A percentile compares a stretch with the other conserved stretches of the same genome.
These are phyloP conservation scores for Drosophila nigrodunni DNA, from an alignment of 1,140 invertebrate species.

Conservation along the genomic window DNA sequence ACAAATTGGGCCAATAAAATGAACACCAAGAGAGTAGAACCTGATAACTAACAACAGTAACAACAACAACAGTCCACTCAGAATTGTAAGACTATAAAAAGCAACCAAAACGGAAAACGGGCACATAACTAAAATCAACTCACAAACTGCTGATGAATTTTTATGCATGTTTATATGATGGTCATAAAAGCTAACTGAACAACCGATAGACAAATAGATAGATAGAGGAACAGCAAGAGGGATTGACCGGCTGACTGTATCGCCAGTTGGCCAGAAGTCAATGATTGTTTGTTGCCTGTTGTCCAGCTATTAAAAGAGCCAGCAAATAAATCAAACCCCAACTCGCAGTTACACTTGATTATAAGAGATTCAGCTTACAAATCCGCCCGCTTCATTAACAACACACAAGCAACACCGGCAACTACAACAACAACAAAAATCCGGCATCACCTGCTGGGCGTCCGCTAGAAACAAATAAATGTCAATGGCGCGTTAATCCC, in stretches of 20 bases:
- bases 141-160: constrained; percentile 76
- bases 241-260: neutral
- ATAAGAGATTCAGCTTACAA: constrained; percentile 56
- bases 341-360: constrained; percentile 67
- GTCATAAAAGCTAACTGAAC: constrained; percentile 60
- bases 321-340: constrained; percentile 74
- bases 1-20: constrained; percentile 83
- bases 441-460: constrained; percentile 44
- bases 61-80: constrained; percentile 28
- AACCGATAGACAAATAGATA: neutral
- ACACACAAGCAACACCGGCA: constrained; percentile 35
- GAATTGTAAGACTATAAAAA: constrained; percentile 78
- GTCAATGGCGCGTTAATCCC: constrained; percentile 54
- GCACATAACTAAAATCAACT: constrained; percentile 60
- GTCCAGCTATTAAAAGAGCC: constrained; percentile 64
- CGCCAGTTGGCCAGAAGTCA: constrained; percentile 64
- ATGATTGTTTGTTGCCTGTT: constrained; percentile 73
- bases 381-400: constrained; percentile 77
- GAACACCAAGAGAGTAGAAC: constrained; percentile 58
- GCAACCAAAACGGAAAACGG: constrained; percentile 55
- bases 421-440: constrained; percentile 6
- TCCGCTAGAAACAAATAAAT: constrained; percentile 39
- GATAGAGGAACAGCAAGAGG: neutral
- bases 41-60: neutral
- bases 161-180: constrained; percentile 80